These are phyloP conservation scores for Sminthurinus aureus DNA, from an alignment of 2,888 invertebrate species.

Conservation along the genomic window DNA sequence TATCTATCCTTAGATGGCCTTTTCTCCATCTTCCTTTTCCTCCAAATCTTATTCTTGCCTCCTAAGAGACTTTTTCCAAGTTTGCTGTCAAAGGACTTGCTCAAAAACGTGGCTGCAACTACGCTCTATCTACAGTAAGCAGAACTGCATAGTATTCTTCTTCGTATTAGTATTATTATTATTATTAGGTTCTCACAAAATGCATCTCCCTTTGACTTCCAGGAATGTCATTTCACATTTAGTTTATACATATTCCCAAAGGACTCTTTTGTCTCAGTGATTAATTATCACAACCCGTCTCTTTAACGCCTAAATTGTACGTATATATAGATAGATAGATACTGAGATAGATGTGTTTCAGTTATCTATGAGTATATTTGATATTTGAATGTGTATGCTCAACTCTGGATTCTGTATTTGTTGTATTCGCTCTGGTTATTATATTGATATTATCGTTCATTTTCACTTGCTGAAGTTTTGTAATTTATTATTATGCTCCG, in stretches of 20 bases:
- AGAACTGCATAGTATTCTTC: not conserved
- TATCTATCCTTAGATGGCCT: not conserved
- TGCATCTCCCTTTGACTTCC: not conserved
- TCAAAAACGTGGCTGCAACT: not conserved
- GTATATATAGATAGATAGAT: not conserved
- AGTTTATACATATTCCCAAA: not conserved
- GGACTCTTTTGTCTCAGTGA: not conserved
- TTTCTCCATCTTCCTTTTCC: not conserved
- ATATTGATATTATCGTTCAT: not conserved
- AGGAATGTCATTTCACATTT: not conserved
- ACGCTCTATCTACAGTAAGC: not conserved
- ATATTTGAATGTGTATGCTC: too few relatives aligned
- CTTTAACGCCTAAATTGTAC: not conserved
- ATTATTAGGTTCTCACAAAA: not conserved
- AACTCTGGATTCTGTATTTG: too few relatives aligned
- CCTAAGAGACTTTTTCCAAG: not conserved
- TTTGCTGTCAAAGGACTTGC: not conserved
- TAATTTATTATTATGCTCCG: not conserved
- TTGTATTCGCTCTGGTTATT: not conserved
- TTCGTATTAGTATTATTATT: too few relatives aligned
- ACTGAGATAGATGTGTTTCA: not conserved
- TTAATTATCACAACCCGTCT: not conserved
- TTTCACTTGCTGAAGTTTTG: slow-evolving; percentile 1
- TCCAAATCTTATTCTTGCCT: not conserved
- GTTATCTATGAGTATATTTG: too few relatives aligned